Evolutionary conservation across 1,140 invertebrate genomes (phyloP), one percentile per base, ranked within the genome.

Genomic region (Aphaenogaster ashmeadi): DNA sequence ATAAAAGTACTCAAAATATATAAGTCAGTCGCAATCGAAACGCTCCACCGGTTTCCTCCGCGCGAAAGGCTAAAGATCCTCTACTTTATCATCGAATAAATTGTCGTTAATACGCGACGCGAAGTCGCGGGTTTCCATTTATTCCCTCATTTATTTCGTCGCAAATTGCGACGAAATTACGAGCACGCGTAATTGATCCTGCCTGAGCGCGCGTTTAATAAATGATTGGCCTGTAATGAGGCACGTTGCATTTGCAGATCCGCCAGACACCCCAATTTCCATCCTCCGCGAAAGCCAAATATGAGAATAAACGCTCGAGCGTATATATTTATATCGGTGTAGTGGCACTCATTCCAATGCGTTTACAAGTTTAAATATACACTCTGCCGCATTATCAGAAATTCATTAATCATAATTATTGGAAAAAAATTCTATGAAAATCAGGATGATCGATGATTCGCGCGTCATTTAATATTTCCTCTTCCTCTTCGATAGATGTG

Each of bases 41-140:
- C 80, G 38, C 54, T 74, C 44, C 80, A 27, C 2, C 52, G 21
- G 50, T 81, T 81, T 81, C 41, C 62, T 69, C 36, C 78, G 9
- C 44, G 44, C 18, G 47, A 0, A 0, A 36, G 44, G 66, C 52
- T 71, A 67, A 83, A 58, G 52, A 41, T 83, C 67, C n/a, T 41
- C 36, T 83, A 83, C 27, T 74, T 83, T 83, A 72, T 44, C 67
- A 44, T 72, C 66, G 66, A 72, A 83, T 83, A 83, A 83, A 83
- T 60, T 56, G n/a, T 71, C 50, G 6, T 83, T 83, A 83, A 72
- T 74, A 38, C 47, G 78, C n/a, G n/a, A 54, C 15, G 3, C 38
- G 15, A 74, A 58, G 21, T 72, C 67, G 38, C 13, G n/a, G 41
- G 66, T 38, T 36, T 72, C 33, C 21, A 58, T 54, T 71, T 47